Conservation (phyloP, 2,113 vertebrate genomes). For the Leptodactylus fuscus region DNA sequence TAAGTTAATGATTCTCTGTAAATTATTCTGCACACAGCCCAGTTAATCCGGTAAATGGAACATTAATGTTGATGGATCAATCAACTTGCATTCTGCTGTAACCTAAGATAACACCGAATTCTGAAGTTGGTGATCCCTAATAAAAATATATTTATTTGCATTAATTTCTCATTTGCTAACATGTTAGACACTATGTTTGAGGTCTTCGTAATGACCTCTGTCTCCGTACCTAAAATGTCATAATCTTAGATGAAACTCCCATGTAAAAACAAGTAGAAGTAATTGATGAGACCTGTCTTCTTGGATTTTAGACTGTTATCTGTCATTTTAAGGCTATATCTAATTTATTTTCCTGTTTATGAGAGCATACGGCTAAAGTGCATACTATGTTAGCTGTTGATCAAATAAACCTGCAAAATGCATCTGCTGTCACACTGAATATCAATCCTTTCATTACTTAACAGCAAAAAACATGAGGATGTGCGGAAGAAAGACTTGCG, state of each 20-base stretch:
- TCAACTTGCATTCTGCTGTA: constrained; percentile 36
- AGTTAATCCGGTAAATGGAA: constrained; percentile 66
- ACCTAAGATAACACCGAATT: constrained; percentile 19
- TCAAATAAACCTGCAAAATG: constrained; percentile 47
- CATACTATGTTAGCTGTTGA: constrained; percentile 62
- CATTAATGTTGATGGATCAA: constrained; percentile 55
- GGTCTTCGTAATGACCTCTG: background rate
- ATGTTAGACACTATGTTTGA: rapidly evolving
- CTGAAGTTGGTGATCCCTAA: background rate
- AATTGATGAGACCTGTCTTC: constrained; percentile 49
- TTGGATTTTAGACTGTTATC: constrained; percentile 58
- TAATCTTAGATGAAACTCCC: background rate
- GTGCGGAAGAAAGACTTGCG: background rate
- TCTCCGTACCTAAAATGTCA: background rate
- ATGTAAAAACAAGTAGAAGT: background rate
- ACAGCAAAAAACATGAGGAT: constrained; percentile 53
- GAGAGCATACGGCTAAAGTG: constrained; percentile 43
- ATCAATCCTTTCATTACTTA: constrained; percentile 65
- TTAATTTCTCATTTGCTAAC: background rate
- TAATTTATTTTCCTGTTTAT: constrained; percentile 64
- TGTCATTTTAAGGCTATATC: constrained; percentile 57
- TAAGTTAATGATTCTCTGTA: constrained; percentile 74
- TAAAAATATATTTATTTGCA: rapidly evolving
- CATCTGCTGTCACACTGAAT: constrained; percentile 59
- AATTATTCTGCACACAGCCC: constrained; percentile 66